These are phyloP conservation scores for Bunonema sp. DNA, from an alignment of 2,888 invertebrate genomes.

Conservation along the genomic window DNA sequence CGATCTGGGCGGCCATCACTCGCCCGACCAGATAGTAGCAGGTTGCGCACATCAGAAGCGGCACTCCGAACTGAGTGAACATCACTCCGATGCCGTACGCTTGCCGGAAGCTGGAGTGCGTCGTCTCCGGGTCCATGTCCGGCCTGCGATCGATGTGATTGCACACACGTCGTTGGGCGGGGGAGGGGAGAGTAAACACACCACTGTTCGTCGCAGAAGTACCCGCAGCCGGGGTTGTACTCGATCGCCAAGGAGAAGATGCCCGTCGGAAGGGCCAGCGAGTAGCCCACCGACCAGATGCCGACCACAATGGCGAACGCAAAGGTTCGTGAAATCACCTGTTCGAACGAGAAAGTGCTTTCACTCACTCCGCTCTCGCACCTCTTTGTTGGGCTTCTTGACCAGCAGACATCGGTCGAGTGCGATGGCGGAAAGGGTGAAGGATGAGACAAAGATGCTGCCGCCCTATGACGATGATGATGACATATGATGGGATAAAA, in stretches of 20 bases:
- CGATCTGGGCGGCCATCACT: constrained; percentile 13
- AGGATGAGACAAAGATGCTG: constrained; percentile 39
- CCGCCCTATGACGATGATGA: constrained; percentile 25
- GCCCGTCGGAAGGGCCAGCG: constrained; percentile 32
- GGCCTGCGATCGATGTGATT: too few relatives aligned
- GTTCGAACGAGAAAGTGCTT: neutral
- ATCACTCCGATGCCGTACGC: constrained; percentile 26
- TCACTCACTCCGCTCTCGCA: constrained; percentile 3
- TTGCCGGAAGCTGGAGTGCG: too few relatives aligned
- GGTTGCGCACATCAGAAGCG: constrained; percentile 29
- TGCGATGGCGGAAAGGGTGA: constrained; percentile 40
- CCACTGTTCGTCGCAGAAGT: constrained; percentile 41
- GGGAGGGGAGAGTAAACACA: constrained; percentile 11
- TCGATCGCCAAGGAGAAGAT: constrained; percentile 21
- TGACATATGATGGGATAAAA: neutral
- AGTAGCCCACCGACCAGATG: constrained; percentile 35
- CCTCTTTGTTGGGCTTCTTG: constrained; percentile 26
- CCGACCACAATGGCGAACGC: constrained; percentile 12
- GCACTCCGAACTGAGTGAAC: constrained; percentile 38
- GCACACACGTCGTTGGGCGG: too few relatives aligned
- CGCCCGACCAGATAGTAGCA: constrained; percentile 18
- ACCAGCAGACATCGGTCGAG: constrained; percentile 38
- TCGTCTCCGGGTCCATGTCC: too few relatives aligned
- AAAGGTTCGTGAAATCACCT: neutral
- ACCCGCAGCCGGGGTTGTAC: constrained; percentile 31